A percentile compares a stretch with the other conserved stretches of the same genome.
phyloP scores from a whole-genome alignment of 1,140 invertebrate species.

The Euglossa dilemma region DNA sequence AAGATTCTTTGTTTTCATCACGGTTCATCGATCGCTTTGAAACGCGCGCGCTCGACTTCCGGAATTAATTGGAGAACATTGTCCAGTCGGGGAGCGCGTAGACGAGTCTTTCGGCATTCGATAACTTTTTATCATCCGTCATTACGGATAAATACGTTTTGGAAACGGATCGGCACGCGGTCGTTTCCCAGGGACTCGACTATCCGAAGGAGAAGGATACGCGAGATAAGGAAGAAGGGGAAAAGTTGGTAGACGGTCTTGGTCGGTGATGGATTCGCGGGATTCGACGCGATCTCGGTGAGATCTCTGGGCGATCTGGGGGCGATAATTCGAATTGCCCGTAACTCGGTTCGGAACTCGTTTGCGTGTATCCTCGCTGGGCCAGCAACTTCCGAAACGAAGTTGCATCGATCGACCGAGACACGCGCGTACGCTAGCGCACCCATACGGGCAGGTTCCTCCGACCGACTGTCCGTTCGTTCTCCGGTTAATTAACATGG shows the following conservation, averaged over 20 bases:
- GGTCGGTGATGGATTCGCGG: neutral
- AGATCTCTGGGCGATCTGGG: neutral
- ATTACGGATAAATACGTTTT: neutral
- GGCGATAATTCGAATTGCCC: slow-evolving; percentile 9
- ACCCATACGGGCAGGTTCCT: too few species aligned
- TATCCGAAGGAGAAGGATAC: too few species aligned
- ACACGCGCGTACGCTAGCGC: neutral
- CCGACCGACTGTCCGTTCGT: too few species aligned
- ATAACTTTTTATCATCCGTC: neutral
- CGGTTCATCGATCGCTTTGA: slow-evolving; percentile 40
- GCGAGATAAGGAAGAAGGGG: neutral
- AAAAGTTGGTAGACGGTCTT: neutral
- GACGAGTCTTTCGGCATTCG: neutral
- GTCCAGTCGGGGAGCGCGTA: neutral
- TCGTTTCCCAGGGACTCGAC: too few species aligned
- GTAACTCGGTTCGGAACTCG: slow-evolving; percentile 7
- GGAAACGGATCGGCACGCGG: too few species aligned
- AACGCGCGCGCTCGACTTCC: neutral
- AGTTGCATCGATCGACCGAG: neutral
- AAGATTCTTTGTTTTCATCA: slow-evolving; percentile 42
- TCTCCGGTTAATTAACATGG: slow-evolving; percentile 26
- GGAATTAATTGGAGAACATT: slow-evolving; percentile 20
- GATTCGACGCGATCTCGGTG: neutral
- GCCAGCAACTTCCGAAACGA: neutral
- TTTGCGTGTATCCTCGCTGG: slow-evolving; percentile 2